phyloP scores from a whole-genome alignment of 2,888 invertebrate genomes.

The Stratiomys singularior region DNA sequence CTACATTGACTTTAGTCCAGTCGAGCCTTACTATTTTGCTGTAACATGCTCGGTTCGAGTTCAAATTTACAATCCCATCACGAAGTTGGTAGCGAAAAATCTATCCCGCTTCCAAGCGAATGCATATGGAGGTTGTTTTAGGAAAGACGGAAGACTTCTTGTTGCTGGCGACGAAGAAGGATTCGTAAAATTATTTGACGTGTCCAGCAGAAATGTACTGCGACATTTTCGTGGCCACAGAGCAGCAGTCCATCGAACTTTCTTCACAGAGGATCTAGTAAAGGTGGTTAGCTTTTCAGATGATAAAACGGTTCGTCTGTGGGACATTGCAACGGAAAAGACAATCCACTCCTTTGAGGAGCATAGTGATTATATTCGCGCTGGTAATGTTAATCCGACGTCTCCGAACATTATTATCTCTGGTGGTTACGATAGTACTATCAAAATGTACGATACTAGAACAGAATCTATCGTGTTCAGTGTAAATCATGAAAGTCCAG shows the following conservation, averaged over 20 bases:
- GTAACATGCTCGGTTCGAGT: conserved; percentile 92
- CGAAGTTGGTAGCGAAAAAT: conserved; percentile 83
- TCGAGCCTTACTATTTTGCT: conserved; percentile 90
- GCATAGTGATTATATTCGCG: conserved; percentile 85
- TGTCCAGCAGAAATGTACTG: conserved; percentile 81
- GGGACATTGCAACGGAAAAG: conserved; percentile 90
- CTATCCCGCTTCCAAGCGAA: conserved; percentile 83
- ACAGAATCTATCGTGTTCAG: conserved; percentile 75
- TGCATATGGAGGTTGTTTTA: conserved; percentile 86
- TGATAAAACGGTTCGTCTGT: conserved; percentile 86
- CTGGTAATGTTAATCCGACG: conserved; percentile 82
- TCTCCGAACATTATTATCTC: conserved; percentile 81
- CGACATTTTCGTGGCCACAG: conserved; percentile 87
- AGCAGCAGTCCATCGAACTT: conserved; percentile 81
- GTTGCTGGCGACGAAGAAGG: conserved; percentile 92
- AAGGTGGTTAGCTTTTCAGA: conserved; percentile 90
- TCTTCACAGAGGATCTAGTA: conserved; percentile 81
- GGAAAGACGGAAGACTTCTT: conserved; percentile 83
- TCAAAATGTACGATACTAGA: conserved; percentile 89
- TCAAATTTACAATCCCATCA: conserved; percentile 86
- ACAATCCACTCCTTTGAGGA: conserved; percentile 73
- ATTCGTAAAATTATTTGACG: conserved; percentile 88
- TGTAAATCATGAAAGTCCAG: conserved; percentile 88
- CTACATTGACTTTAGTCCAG: conserved; percentile 88
- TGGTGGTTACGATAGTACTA: conserved; percentile 88